Conservation (phyloP, 2,888 invertebrate species). For the Callyntrura sp. region DNA sequence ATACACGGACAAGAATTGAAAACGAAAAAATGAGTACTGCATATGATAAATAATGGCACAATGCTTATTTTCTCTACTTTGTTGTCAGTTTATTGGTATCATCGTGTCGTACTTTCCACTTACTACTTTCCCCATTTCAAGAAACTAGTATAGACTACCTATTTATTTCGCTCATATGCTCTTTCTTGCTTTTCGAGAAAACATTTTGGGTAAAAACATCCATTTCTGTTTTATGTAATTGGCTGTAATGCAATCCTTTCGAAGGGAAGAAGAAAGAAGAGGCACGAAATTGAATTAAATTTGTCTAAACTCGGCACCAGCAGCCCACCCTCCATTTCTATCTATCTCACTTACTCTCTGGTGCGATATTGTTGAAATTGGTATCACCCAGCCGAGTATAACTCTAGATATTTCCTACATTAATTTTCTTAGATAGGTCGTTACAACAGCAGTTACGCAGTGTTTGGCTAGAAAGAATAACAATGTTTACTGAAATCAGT, state of each 20-base stretch:
- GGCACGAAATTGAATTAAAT: slow-evolving; percentile 13
- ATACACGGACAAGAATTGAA: not conserved
- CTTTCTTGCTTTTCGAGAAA: not conserved
- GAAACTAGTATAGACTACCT: not conserved
- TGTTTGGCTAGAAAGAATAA: not conserved
- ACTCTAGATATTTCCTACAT: not conserved
- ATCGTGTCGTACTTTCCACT: not conserved
- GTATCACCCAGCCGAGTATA: not conserved
- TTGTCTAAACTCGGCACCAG: not conserved
- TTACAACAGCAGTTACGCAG: not conserved
- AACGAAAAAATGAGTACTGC: not conserved
- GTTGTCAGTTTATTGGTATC: not conserved
- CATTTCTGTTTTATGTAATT: slow-evolving; percentile 26
- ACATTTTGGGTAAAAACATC: not conserved
- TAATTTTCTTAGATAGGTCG: slow-evolving; percentile 11
- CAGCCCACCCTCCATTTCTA: not conserved
- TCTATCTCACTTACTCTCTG: too few relatives aligned
- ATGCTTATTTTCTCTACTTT: not conserved
- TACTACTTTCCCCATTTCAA: not conserved
- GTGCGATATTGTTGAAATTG: not conserved
- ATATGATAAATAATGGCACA: not conserved
- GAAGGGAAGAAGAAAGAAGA: not conserved
- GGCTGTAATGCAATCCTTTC: slow-evolving; percentile 17
- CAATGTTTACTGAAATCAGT: not conserved
- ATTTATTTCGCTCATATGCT: not conserved